These are phyloP conservation scores for Papilio demoleus DNA, from an alignment of 2,888 invertebrate species.

Conservation along the genomic window DNA sequence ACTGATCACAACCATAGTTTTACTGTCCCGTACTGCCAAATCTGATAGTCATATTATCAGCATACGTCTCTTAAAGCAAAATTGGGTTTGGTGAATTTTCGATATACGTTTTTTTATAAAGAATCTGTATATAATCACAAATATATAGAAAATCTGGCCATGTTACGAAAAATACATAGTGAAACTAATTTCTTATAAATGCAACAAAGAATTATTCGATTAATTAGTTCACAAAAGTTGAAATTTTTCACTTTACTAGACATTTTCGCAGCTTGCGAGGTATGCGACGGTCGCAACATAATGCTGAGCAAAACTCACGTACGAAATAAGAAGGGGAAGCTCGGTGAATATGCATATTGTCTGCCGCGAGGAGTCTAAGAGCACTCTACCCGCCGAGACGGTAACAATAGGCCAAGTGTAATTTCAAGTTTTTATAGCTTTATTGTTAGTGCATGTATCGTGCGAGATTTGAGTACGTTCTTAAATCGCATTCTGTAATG, in stretches of 20 bases:
- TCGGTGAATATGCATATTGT: constrained; percentile 73
- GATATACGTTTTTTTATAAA: too few relatives aligned
- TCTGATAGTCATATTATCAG: background rate
- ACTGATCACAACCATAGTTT: constrained; percentile 20
- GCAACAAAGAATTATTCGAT: too few relatives aligned
- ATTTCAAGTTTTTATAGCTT: constrained; percentile 62
- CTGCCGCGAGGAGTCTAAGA: constrained; percentile 58
- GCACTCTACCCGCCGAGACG: constrained; percentile 58
- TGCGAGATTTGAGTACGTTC: constrained; percentile 37
- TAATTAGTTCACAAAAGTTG: too few relatives aligned
- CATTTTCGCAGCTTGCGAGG: constrained; percentile 36
- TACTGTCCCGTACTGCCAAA: background rate
- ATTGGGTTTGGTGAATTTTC: too few relatives aligned
- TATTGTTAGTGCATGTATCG: constrained; percentile 49
- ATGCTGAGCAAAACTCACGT: constrained; percentile 41
- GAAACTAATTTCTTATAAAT: too few relatives aligned
- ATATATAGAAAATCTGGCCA: too few relatives aligned
- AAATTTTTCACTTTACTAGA: constrained; percentile 32
- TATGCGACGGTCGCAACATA: constrained; percentile 35
- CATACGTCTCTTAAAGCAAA: too few relatives aligned
- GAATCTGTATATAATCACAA: too few relatives aligned
- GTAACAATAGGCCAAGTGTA: constrained; percentile 69
- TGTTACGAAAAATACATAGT: too few relatives aligned
- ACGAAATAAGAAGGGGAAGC: constrained; percentile 43
- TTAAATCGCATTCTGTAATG: constrained; percentile 28